These are phyloP conservation scores for Diorhabda sublineata DNA, from an alignment of 1,140 invertebrate species.

Conservation along the genomic window DNA sequence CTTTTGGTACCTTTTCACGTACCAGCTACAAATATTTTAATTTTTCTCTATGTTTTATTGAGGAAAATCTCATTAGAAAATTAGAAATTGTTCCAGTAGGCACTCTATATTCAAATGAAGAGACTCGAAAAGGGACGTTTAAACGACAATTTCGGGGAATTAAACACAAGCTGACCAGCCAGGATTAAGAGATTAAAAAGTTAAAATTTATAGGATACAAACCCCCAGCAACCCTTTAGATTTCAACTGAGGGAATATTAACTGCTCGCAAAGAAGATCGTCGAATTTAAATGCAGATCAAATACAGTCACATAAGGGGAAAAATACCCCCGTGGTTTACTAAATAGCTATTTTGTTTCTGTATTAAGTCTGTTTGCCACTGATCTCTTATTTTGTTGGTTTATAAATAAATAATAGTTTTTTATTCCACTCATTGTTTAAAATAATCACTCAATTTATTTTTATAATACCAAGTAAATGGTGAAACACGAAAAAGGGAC, in stretches of 20 bases:
- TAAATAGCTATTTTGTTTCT: too few relatives aligned
- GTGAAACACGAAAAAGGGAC: too few relatives aligned
- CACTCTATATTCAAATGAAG: not conserved
- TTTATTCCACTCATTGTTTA: too few relatives aligned
- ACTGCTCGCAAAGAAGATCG: not conserved
- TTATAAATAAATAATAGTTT: too few relatives aligned
- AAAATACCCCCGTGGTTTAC: too few relatives aligned
- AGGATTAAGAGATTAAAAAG: constrained; percentile 2
- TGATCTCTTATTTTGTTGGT: too few relatives aligned
- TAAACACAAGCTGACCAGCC: not conserved
- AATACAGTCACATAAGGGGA: not conserved
- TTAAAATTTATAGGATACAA: constrained; percentile 3
- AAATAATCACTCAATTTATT: too few relatives aligned
- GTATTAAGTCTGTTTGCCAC: too few relatives aligned
- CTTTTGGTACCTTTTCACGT: too few relatives aligned
- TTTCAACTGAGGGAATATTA: not conserved
- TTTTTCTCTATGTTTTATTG: not conserved
- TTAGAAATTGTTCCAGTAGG: constrained; percentile 2
- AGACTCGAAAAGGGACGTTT: constrained; percentile 1
- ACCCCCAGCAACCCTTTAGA: not conserved
- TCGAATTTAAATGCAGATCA: constrained; percentile 1
- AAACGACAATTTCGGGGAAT: constrained; percentile 1
- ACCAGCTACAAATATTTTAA: not conserved
- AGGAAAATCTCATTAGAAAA: not conserved
- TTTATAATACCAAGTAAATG: too few relatives aligned